Conservation (phyloP, 2,888 invertebrate species). For the Catotricha subobsoleta region DNA sequence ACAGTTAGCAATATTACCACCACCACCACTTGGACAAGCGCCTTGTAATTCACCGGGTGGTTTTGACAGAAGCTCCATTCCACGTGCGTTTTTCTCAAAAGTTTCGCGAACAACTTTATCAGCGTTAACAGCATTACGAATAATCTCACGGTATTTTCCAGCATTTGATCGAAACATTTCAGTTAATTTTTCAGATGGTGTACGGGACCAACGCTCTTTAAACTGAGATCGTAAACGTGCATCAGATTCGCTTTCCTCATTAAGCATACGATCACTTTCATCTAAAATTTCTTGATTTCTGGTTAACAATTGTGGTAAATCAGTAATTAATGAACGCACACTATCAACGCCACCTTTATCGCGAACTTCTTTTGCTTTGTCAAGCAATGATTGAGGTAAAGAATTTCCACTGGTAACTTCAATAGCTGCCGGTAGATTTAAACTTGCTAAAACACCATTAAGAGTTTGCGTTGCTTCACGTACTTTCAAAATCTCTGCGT, state of each 20-base stretch:
- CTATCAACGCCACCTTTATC: constrained; percentile 57
- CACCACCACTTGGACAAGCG: constrained; percentile 46
- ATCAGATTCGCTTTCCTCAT: constrained; percentile 85
- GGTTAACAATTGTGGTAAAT: constrained; percentile 76
- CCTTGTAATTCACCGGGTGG: constrained; percentile 49
- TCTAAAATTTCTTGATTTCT: constrained; percentile 89
- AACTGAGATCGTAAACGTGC: constrained; percentile 74
- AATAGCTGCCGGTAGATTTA: constrained; percentile 93
- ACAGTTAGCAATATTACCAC: constrained; percentile 34
- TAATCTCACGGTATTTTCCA: constrained; percentile 82
- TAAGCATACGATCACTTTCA: constrained; percentile 70
- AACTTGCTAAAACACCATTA: constrained; percentile 76
- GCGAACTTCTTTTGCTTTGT: constrained; percentile 64
- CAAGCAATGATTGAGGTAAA: constrained; percentile 74
- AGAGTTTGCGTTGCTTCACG: constrained; percentile 81
- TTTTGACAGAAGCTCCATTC: constrained; percentile 66
- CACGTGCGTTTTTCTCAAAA: constrained; percentile 54
- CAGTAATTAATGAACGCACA: constrained; percentile 55
- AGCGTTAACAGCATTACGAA: constrained; percentile 70
- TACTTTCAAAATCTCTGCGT: constrained; percentile 66
- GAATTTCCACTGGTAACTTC: constrained; percentile 57
- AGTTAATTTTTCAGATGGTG: constrained; percentile 72
- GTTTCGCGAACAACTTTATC: constrained; percentile 76
- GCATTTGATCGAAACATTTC: constrained; percentile 75
- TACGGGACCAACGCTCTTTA: constrained; percentile 82